Evolutionary conservation across 2,113 vertebrate species (phyloP).

Genomic region (Tachycineta bicolor): DNA sequence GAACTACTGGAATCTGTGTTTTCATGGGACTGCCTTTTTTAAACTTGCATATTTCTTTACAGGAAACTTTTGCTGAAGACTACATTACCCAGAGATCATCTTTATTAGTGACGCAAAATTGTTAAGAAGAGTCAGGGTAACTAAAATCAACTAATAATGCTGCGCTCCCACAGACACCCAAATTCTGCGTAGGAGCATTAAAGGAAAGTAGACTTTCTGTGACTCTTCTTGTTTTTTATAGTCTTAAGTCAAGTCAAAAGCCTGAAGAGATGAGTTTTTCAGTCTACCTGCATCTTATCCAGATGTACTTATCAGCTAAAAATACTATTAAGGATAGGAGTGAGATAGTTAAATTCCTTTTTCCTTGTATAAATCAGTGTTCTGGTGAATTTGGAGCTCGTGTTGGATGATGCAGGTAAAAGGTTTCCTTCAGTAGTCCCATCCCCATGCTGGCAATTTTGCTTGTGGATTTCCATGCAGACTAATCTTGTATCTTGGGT

Average conservation of each 20-base stretch:
- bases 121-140: not conserved
- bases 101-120: not conserved
- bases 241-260: not conserved
- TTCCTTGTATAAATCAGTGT: not conserved
- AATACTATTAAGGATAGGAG: not conserved
- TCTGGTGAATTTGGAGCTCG: not conserved
- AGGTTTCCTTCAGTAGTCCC: not conserved
- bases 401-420: not conserved
- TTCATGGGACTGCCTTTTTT: not conserved
- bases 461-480: not conserved
- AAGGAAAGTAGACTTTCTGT: not conserved
- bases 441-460: not conserved
- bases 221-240: not conserved
- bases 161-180: not conserved
- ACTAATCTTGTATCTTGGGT: fast-evolving
- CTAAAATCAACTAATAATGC: not conserved
- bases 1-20: not conserved
- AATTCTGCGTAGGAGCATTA: not conserved
- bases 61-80: not conserved
- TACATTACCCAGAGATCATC: not conserved
- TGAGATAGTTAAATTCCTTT: not conserved
- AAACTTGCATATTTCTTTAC: not conserved
- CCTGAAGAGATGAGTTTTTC: not conserved
- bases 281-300: not conserved
- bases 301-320: not conserved